A percentile compares a stretch with the other conserved stretches of the same genome.
These are phyloP conservation scores for Ellobium chinense DNA, from an alignment of 2,888 invertebrate genomes.

Conservation along the genomic window DNA sequence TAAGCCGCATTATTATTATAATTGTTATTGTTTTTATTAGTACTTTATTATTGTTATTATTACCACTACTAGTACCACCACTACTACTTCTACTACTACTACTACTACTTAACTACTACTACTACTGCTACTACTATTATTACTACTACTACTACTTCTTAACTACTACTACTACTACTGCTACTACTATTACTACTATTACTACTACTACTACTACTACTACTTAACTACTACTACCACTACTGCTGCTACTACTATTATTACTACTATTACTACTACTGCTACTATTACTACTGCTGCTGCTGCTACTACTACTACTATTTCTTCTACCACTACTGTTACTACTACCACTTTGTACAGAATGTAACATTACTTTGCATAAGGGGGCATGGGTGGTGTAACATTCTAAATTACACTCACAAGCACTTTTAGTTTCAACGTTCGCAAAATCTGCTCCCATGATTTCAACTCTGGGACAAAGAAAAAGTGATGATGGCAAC, in stretches of 20 bases:
- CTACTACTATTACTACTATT: constrained; percentile 15
- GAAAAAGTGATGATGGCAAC: no score
- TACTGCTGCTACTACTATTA: constrained; percentile 26
- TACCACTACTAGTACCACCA: neutral
- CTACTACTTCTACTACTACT: constrained; percentile 18
- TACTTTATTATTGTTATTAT: neutral
- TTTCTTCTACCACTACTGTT: constrained; percentile 17
- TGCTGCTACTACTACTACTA: constrained; percentile 31
- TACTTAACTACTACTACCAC: constrained; percentile 17
- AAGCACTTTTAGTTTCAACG: no score
- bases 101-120: constrained; percentile 11
- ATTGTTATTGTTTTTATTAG: no score
- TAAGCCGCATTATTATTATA: no score
- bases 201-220: constrained; percentile 23
- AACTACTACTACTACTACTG: constrained; percentile 27
- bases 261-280: constrained; percentile 30
- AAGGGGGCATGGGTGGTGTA: no score
- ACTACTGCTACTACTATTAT: constrained; percentile 17
- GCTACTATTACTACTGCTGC: constrained; percentile 29
- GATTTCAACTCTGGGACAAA: no score
- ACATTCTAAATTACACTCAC: no score
- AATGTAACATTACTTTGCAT: no score
- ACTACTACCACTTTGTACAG: constrained; percentile 32
- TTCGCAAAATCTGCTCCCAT: no score
- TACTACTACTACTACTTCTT: constrained; percentile 25